Conservation (phyloP, 2,888 invertebrate genomes). For the Erebia epiphron region DNA sequence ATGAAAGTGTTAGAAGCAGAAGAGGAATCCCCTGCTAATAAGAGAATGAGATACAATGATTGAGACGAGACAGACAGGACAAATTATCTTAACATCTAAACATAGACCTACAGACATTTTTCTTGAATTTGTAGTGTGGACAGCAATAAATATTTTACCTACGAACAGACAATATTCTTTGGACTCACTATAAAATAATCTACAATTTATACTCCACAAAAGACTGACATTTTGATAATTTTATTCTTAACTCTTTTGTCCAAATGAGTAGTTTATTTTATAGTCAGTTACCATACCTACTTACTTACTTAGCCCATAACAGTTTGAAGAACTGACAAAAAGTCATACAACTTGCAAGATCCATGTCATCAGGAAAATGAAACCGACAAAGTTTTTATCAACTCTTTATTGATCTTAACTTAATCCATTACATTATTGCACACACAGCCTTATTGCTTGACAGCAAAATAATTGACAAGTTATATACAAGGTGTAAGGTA, state of each 20-base stretch:
- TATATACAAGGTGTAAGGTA: too few species aligned
- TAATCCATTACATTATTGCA: slow-evolving; percentile 58
- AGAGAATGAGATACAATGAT: slow-evolving; percentile 53
- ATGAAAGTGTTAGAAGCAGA: slow-evolving; percentile 96
- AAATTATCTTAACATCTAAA: slow-evolving; percentile 25
- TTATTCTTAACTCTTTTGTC: neutral
- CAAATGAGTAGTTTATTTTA: slow-evolving; percentile 21
- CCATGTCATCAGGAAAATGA: slow-evolving; percentile 27
- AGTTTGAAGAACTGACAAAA: slow-evolving; percentile 10
- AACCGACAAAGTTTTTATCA: slow-evolving; percentile 8
- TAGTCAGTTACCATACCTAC: slow-evolving; percentile 8
- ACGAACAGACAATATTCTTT: slow-evolving; percentile 37
- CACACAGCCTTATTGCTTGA: slow-evolving; percentile 60
- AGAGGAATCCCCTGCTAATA: slow-evolving; percentile 59
- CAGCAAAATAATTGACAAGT: slow-evolving; percentile 56
- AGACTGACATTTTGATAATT: slow-evolving; percentile 24
- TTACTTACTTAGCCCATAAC: slow-evolving; percentile 10
- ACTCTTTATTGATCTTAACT: slow-evolving; percentile 42
- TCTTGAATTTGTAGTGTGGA: slow-evolving; percentile 27
- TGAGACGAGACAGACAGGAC: slow-evolving; percentile 43
- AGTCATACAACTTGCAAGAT: neutral
- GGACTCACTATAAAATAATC: slow-evolving; percentile 20
- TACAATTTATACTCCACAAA: slow-evolving; percentile 11
- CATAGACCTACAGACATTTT: slow-evolving; percentile 39
- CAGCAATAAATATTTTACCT: slow-evolving; percentile 32